phyloP scores from a whole-genome alignment of 2,888 invertebrate species.

The Mythimna impura region DNA sequence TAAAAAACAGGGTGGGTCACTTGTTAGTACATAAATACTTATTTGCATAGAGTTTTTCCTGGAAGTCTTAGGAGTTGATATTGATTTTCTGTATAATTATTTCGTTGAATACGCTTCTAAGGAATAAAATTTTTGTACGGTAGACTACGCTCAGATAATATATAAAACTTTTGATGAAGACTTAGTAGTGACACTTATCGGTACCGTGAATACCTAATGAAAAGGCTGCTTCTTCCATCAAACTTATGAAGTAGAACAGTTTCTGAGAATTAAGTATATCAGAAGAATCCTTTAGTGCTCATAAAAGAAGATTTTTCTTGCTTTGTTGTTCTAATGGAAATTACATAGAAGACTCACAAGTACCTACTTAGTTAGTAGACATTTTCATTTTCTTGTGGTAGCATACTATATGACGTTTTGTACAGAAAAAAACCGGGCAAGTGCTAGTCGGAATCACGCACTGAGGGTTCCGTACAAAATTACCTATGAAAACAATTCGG shows the following conservation, averaged over 20 bases:
- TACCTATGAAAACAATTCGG: too few relatives aligned
- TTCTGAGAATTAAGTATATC: constrained; percentile 10
- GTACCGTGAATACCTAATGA: background rate
- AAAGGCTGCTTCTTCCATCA: background rate
- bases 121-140: background rate
- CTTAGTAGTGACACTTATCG: background rate
- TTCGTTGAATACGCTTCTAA: background rate
- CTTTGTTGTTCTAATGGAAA: constrained; percentile 2
- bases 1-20: background rate
- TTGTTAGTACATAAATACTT: constrained; percentile 7
- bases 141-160: background rate
- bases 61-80: background rate
- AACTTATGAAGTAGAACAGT: background rate
- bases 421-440: too few relatives aligned
- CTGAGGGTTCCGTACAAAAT: too few relatives aligned
- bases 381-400: background rate
- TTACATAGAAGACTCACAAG: background rate
- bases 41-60: constrained; percentile 13
- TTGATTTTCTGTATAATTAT: constrained; percentile 1
- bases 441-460: too few relatives aligned
- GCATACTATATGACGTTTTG: too few relatives aligned
- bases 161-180: background rate
- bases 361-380: background rate
- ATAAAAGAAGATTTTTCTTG: background rate
- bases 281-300: background rate